Percentiles rank a stretch among this genome's conserved stretches.
Evolutionary conservation across 2,888 invertebrate genomes (phyloP).

Genomic region (Rhingia rostrata): DNA sequence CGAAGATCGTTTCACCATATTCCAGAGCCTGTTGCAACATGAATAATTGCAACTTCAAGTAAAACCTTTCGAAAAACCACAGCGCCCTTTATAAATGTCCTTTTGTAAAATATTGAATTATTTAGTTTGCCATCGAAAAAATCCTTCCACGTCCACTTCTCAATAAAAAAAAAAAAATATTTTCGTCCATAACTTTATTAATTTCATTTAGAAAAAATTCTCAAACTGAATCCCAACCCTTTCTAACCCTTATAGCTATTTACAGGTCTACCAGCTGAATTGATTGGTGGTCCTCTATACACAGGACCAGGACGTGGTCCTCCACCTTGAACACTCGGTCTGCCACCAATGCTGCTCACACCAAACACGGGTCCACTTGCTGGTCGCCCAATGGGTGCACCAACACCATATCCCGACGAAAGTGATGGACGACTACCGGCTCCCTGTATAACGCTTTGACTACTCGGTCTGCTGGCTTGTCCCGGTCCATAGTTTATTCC

Average conservation of each 20-base stretch:
- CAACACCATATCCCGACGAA: conserved; percentile 69
- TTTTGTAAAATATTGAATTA: too few relatives aligned
- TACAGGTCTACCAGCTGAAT: conserved; percentile 39
- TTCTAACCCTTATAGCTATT: conserved; percentile 58
- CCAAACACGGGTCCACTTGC: conserved; percentile 75
- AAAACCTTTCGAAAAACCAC: too few relatives aligned
- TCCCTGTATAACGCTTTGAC: conserved; percentile 44
- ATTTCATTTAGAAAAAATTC: too few relatives aligned
- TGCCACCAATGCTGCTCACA: conserved; percentile 54
- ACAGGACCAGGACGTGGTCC: conserved; percentile 55
- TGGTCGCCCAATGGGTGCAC: conserved; percentile 72
- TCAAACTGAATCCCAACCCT: too few relatives aligned
- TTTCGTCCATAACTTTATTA: too few relatives aligned
- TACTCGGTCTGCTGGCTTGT: conserved; percentile 37
- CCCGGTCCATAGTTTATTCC: conserved; percentile 55
- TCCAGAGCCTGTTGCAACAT: too few relatives aligned
- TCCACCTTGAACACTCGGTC: conserved; percentile 47
- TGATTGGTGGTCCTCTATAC: conserved; percentile 40
- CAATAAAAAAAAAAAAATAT: too few relatives aligned
- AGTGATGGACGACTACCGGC: conserved; percentile 46
- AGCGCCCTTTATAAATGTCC: too few relatives aligned
- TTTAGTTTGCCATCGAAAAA: too few relatives aligned
- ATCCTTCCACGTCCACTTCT: too few relatives aligned
- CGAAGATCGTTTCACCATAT: not conserved
- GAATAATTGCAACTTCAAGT: too few relatives aligned